Evolutionary conservation across 1,140 invertebrate species (phyloP), one percentile per base, ranked within the genome.

Genomic region (Trichonephila inaurata): DNA sequence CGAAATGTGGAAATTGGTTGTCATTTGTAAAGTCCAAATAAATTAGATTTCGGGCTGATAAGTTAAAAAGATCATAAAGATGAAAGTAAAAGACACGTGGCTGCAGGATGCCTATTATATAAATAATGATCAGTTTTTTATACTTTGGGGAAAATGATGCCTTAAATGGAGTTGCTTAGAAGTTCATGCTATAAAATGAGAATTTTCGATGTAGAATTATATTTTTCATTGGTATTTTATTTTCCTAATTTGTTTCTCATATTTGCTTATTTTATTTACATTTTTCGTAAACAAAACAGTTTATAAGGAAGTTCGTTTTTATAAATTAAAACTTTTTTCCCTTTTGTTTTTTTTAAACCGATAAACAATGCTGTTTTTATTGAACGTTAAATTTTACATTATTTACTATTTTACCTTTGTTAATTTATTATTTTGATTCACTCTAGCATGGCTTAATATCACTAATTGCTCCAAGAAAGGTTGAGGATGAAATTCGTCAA

Each of bases 1-100:
- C 10, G 77, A 18, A 18, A n/a, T 16, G 77, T 8, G 5, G 90
- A 66, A 82, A 91, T 91, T 82, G 72, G n/a, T 40, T 40, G 61
- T n/a, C 85, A 64, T 88, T 88, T 64, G 85, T 88, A 64, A 72
- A 89, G 33, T 72, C 87, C 40, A 62, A 33, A 81, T 91, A 81
- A 91, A 91, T 91, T 91, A 91, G 72, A 91, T 91, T 91, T 60
- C n/a, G 44, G 44, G 1, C 16, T 62, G 28, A 51, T 33, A 88
- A 58, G 33, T 88, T 51, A 88, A 88, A 88, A 19, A 58, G 85
- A 88, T 64, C 61, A 88, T 62, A 19, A 88, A 64, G 28, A 5
- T 88, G 85, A 21, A 51, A 51, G 28, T 60, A 10, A 19, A 64
- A 88, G 28, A 83, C 44, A 16, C 82, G 16, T 16, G 33, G 21